Evolutionary conservation across 2,888 invertebrate genomes (phyloP), one percentile per base, ranked within the genome.

Genomic region (Pachymerium ferrugineum): DNA sequence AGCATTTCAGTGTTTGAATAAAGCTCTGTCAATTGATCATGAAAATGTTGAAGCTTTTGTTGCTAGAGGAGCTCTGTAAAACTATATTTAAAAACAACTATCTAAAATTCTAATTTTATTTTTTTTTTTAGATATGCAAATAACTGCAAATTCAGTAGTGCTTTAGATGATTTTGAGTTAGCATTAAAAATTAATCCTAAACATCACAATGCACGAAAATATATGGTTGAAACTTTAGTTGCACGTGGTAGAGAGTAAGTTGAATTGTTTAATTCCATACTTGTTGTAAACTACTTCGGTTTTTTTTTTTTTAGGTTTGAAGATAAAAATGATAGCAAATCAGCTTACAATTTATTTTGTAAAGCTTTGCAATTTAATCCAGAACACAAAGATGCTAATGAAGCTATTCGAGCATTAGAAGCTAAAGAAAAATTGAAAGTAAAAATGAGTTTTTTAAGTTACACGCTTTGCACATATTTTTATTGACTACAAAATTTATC

Each of bases 1-100:
- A 85, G 97, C 97, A 38, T 93, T 96, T 84, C 94, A 94, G 82
- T 94, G 94, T 81, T 86, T 95, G 62, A 95, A 95, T 83, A 94
- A 93, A 83, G 97, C 97, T 3, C 84, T 97, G 71, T 92, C 89
- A 81, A 95, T 95, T 79, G 95, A 95, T 84, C 90, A 93, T 0
- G 88, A 91, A 79, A 95, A 95, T 84, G 93, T 94, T 1, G 95
- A 95, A 84, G 95, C 94, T 29, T 85, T 94, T 74, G 94, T 95
- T 1, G 95, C 95, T 0, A 87, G 94, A 80, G 95, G 94, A 77
- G 94, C 94, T 29, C 84, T 95, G 79, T 94, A 81, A 84, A 84
- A 30, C 10, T 35, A 35, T 35, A 10, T 35, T 35, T 35, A 35
- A 35, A 8, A 35, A 35, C 35, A 35, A 25, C 16, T 6, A 28